Evolutionary conservation across 2,888 invertebrate species (phyloP), one percentile per base, ranked within the genome.

Genomic region (Lasioglossum villosulum): DNA sequence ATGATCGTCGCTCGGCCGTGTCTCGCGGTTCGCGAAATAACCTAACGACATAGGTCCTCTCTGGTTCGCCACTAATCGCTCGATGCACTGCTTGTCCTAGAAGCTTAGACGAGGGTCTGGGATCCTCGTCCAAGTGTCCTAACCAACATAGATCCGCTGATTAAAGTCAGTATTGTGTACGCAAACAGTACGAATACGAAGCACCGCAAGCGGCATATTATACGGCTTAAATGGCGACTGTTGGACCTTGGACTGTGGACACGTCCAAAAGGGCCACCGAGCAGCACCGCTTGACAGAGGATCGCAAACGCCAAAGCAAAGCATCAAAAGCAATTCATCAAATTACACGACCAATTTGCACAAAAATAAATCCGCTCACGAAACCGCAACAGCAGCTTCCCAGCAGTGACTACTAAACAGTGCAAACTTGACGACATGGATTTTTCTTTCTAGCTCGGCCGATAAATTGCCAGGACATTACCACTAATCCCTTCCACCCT

Each of bases 171-270:
- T 86, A 71, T 92, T 90, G 72, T 90, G 81, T 89, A 80, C 84
- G 80, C n/a, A 84, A 91, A 92, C 92, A 90, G 91, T 92, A 91
- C 87, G 90, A 91, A 88, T 91, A 93, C 84, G 75, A 72, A 78
- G 88, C 89, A 86, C 89, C 90, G 84, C 88, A 89, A 86, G 52
- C 80, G 79, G 83, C 82, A 75, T 90, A 83, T 80, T 88, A 86
- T 79, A 79, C 83, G 78, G 88, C 86, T 91, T 90, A 86, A 83
- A 81, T 37, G 85, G 70, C 66, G 34, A 48, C 74, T 39, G 34
- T 75, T 80, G 89, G 89, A 86, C 75, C 56, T 72, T 80, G 83
- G 82, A 84, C 76, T 82, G 86, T 68, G 75, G 76, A 71, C 78
- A 77, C 78, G 77, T 78, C 88, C 84, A 74, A 78, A 66, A 71